These are phyloP conservation scores for Muntiacus muntjak DNA, from an alignment of 2,113 vertebrate genomes.

Conservation along the genomic window DNA sequence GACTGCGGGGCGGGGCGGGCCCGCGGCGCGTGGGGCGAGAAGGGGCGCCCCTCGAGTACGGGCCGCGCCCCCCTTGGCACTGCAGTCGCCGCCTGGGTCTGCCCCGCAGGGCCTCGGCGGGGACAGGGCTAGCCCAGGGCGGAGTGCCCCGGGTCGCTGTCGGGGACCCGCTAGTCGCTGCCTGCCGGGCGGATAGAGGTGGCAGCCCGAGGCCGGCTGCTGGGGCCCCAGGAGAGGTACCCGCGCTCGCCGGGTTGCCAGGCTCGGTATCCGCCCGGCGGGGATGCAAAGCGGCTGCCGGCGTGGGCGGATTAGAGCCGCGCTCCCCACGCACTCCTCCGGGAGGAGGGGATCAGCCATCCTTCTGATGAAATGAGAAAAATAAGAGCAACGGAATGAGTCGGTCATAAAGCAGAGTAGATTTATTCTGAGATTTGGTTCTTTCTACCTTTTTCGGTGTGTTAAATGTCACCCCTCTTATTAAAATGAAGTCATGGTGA, in stretches of 20 bases:
- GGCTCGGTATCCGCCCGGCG: not conserved
- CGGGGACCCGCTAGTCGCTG: not conserved
- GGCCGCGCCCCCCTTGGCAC: not conserved
- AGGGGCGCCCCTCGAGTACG: not conserved
- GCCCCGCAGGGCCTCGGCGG: not conserved
- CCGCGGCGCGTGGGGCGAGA: not conserved
- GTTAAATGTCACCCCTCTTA: not conserved
- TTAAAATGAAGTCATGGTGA: not conserved
- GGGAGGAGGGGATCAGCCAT: not conserved
- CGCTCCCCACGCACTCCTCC: slow-evolving; percentile 15
- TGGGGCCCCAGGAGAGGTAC: not conserved
- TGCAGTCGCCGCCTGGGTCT: not conserved
- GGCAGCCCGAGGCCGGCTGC: not conserved
- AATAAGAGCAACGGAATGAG: not conserved
- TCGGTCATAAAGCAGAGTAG: not conserved
- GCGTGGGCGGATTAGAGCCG: slow-evolving; percentile 49
- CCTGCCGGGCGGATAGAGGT: not conserved
- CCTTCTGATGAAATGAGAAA: not conserved
- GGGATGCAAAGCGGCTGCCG: not conserved
- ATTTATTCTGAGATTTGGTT: not conserved
- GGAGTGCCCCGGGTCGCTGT: not conserved
- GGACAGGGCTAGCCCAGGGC: not conserved
- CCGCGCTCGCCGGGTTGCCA: not conserved
- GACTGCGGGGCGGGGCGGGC: not conserved
- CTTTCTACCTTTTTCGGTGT: not conserved